Percentiles rank a stretch among this genome's conserved stretches.
phyloP scores from a whole-genome alignment of 2,888 invertebrate genomes.

The Trimorus sp. region DNA sequence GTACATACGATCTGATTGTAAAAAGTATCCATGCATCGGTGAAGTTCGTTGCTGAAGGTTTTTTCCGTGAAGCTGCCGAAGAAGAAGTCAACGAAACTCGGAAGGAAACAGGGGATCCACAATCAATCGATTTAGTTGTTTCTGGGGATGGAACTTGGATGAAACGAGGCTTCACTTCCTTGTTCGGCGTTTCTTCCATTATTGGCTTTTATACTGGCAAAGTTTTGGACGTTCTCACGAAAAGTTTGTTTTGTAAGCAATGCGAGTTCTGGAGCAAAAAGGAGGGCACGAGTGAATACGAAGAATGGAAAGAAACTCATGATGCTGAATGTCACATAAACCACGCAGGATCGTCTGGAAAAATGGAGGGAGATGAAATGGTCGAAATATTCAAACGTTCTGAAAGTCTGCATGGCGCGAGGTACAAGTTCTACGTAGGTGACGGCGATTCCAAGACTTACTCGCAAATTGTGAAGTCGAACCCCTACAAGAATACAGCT shows the following conservation, averaged over 20 bases:
- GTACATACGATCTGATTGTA: too few relatives aligned
- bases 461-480: constrained; percentile 41
- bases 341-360: constrained; percentile 35
- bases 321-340: constrained; percentile 20
- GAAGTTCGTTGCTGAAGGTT: too few relatives aligned
- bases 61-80: too few relatives aligned
- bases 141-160: constrained; percentile 48
- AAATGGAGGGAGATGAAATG: constrained; percentile 27
- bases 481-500: constrained; percentile 39
- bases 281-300: constrained; percentile 56
- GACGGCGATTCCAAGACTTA: constrained; percentile 52
- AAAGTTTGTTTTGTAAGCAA: constrained; percentile 54
- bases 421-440: constrained; percentile 45
- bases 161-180: constrained; percentile 30
- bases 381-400: constrained; percentile 48
- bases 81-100: too few relatives aligned
- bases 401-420: constrained; percentile 29
- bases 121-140: too few relatives aligned
- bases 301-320: constrained; percentile 30
- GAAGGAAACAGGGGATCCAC: too few relatives aligned
- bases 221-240: constrained; percentile 50
- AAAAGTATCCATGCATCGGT: too few relatives aligned
- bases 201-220: constrained; percentile 61
- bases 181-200: constrained; percentile 25
- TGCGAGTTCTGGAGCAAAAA: constrained; percentile 55